phyloP scores from a whole-genome alignment of 2,888 invertebrate species.

The Chloroclysta siterata region DNA sequence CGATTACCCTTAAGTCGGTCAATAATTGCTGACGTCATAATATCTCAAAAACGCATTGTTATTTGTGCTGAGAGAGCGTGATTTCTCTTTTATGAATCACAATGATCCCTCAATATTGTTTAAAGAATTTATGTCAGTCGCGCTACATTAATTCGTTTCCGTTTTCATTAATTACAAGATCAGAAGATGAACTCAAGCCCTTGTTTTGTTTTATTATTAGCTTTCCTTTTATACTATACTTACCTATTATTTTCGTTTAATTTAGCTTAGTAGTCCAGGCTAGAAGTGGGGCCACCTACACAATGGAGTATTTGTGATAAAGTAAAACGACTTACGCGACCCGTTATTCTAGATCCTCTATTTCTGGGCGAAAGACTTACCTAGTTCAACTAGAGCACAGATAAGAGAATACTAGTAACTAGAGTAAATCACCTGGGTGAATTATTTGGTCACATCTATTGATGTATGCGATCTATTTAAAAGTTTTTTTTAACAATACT shows the following conservation, averaged over 20 bases:
- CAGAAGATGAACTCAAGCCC: constrained; percentile 9
- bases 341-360: constrained; percentile 23
- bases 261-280: constrained; percentile 40
- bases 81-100: constrained; percentile 24
- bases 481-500: neutral
- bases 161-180: constrained; percentile 19
- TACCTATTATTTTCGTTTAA: constrained; percentile 24
- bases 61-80: constrained; percentile 15
- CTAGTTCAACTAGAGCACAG: too few relatives aligned
- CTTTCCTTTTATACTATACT: constrained; percentile 9
- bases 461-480: neutral
- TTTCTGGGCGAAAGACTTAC: neutral
- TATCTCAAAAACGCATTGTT: constrained; percentile 9
- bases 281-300: constrained; percentile 41
- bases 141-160: neutral
- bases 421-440: neutral
- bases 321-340: constrained; percentile 35
- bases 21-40: constrained; percentile 52
- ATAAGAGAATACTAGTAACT: neutral
- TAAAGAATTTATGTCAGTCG: neutral
- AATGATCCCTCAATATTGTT: constrained; percentile 2
- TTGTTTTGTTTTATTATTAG: constrained; percentile 27
- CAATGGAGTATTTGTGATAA: constrained; percentile 35
- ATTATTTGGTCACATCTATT: neutral
- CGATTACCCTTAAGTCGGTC: constrained; percentile 66